Conservation (phyloP, 2,113 vertebrate species). For the Aegypius monachus region DNA sequence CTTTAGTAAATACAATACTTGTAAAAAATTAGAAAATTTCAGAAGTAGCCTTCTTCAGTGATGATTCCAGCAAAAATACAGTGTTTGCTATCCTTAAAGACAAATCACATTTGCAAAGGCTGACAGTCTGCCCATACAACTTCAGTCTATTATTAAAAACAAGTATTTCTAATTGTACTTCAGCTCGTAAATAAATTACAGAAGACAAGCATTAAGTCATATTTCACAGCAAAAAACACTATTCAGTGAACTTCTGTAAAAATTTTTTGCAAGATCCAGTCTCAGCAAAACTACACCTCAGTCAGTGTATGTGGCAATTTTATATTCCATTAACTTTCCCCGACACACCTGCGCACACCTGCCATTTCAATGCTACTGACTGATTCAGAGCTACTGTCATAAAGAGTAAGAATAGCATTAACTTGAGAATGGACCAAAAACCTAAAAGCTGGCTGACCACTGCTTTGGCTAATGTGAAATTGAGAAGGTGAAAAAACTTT, state of each 20-base stretch:
- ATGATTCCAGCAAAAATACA: not conserved
- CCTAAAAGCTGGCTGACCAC: not conserved
- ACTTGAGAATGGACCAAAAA: not conserved
- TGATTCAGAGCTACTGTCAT: not conserved
- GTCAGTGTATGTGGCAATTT: not conserved
- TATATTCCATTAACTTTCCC: not conserved
- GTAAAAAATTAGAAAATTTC: not conserved
- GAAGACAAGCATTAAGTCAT: not conserved
- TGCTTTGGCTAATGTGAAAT: not conserved
- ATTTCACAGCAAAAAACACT: not conserved
- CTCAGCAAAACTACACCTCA: not conserved
- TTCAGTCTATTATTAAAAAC: not conserved
- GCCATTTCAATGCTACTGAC: not conserved
- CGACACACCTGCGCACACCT: not conserved
- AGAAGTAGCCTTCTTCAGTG: not conserved
- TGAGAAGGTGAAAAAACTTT: not conserved
- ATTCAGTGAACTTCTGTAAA: not conserved
- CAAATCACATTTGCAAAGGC: not conserved
- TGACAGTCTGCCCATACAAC: not conserved
- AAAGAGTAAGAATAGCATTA: not conserved
- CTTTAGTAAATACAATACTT: not conserved
- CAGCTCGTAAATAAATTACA: not conserved
- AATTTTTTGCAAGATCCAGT: not conserved
- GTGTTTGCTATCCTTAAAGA: not conserved
- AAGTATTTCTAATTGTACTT: not conserved